Conservation (phyloP, 2,888 invertebrate species). For the Syrista parreyssii region DNA sequence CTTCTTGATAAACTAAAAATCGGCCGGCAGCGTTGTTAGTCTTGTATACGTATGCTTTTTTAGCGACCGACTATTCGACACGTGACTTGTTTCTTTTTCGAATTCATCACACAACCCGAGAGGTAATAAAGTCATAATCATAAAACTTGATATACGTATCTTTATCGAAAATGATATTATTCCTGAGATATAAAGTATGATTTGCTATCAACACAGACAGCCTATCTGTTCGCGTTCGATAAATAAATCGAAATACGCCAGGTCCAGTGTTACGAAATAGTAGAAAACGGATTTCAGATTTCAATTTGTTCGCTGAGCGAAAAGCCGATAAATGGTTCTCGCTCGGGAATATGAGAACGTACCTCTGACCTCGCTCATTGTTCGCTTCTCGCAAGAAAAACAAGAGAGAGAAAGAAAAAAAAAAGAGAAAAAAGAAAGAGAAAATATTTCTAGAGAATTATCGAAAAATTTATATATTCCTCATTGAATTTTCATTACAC, state of each 20-base stretch:
- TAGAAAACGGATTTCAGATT: conserved; percentile 23
- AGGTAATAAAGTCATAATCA: neutral
- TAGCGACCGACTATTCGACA: neutral
- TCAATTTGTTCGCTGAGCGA: conserved; percentile 27
- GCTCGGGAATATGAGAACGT: neutral
- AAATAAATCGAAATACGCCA: conserved; percentile 1
- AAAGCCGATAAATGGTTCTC: conserved; percentile 29
- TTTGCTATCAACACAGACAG: neutral
- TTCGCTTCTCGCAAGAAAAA: neutral
- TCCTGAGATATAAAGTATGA: neutral
- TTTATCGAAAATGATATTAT: neutral
- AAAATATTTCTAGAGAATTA: neutral
- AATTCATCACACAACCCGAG: too few species aligned
- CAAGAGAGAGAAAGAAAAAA: neutral
- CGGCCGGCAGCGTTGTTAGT: neutral
- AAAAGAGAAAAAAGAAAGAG: neutral
- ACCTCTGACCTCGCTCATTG: neutral
- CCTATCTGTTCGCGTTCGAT: neutral
- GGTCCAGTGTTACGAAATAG: neutral
- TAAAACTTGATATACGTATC: neutral
- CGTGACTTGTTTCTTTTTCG: too few species aligned
- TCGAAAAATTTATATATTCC: neutral
- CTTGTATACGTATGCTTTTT: neutral
- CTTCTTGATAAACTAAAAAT: conserved; percentile 11
- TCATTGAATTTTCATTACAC: neutral